Evolutionary conservation across 2,113 vertebrate species (phyloP).

Genomic region (Ptilonorhynchus violaceus): DNA sequence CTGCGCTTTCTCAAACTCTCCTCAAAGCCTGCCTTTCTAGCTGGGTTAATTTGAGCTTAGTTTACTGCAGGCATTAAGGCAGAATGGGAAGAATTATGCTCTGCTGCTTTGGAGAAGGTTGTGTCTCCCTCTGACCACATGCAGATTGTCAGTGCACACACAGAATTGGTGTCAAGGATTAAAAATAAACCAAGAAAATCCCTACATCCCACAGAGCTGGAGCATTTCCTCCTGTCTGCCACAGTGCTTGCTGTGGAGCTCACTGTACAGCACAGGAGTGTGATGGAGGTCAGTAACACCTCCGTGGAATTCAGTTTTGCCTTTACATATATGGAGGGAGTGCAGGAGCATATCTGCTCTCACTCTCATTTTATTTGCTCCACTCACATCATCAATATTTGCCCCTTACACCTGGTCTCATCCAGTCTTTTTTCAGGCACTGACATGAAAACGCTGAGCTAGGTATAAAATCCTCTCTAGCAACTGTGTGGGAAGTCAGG

Average conservation of each 20-base stretch:
- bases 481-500: background rate
- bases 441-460: background rate
- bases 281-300: background rate
- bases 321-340: background rate
- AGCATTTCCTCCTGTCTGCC: background rate
- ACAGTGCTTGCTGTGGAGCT: background rate
- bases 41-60: background rate
- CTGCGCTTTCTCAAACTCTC: background rate
- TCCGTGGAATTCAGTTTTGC: background rate
- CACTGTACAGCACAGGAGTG: rapidly evolving
- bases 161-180: background rate
- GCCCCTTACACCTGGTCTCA: background rate
- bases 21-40: conserved; percentile 15
- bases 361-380: background rate
- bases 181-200: background rate
- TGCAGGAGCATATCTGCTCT: background rate
- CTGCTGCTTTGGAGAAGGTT: background rate
- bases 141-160: background rate
- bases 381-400: background rate
- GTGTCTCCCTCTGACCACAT: background rate
- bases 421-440: background rate
- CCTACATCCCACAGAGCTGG: background rate
- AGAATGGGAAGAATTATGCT: background rate
- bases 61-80: conserved; percentile 24
- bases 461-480: background rate